Conservation (phyloP, 2,888 invertebrate species). For the Cataglyphis rosenhaueri region DNA sequence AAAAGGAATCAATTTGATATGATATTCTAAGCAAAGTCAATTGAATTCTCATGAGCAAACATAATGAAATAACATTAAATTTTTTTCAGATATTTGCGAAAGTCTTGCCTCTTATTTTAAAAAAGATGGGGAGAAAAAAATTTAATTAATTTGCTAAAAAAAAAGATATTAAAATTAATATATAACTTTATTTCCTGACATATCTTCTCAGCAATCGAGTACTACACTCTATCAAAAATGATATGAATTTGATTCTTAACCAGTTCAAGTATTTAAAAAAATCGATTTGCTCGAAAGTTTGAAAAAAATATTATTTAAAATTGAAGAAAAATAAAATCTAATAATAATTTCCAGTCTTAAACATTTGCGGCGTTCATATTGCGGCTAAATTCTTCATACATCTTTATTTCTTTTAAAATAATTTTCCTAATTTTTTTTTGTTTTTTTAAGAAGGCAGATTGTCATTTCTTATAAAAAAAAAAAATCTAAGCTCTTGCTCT, state of each 20-base stretch:
- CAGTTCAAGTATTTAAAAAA: not conserved
- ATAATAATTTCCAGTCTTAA: not conserved
- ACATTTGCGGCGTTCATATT: not conserved
- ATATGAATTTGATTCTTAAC: not conserved
- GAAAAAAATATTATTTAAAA: not conserved
- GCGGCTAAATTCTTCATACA: not conserved
- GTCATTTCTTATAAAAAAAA: not conserved
- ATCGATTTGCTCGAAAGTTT: not conserved
- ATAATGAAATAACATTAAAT: not conserved
- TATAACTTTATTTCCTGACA: not conserved
- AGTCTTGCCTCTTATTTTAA: not conserved
- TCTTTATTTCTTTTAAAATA: not conserved
- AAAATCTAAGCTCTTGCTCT: not conserved
- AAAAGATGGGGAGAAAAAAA: not conserved
- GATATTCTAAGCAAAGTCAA: not conserved
- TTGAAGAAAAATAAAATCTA: not conserved
- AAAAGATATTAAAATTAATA: too few species aligned
- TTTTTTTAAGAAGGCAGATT: not conserved
- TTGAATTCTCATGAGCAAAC: not conserved
- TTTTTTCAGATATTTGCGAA: not conserved
- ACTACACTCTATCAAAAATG: not conserved
- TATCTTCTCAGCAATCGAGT: not conserved
- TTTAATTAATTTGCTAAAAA: not conserved
- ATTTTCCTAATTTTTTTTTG: not conserved
- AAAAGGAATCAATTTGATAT: not conserved